Conservation (phyloP, 2,888 invertebrate species). For the Trichogramma dendrolimi region DNA sequence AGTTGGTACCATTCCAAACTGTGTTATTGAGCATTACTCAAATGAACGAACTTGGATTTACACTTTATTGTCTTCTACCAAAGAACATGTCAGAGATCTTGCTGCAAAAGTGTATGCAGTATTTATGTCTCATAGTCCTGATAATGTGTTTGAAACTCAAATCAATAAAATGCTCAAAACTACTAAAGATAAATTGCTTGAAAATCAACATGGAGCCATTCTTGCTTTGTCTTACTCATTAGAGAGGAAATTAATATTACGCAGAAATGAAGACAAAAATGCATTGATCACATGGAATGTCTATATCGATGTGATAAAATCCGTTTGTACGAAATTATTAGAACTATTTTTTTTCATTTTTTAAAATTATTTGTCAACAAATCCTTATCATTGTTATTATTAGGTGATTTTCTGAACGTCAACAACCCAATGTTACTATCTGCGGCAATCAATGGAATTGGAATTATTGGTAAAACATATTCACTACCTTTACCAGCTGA, state of each 20-base stretch:
- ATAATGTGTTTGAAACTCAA: constrained; percentile 58
- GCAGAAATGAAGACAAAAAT: constrained; percentile 47
- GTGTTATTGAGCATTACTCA: constrained; percentile 63
- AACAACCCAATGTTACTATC: constrained; percentile 62
- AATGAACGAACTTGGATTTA: constrained; percentile 64
- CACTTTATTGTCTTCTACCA: constrained; percentile 65
- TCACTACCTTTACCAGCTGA: constrained; percentile 61
- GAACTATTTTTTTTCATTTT: background rate
- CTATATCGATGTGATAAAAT: constrained; percentile 58
- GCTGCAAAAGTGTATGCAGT: constrained; percentile 74
- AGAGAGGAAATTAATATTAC: constrained; percentile 62
- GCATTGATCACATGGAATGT: constrained; percentile 57
- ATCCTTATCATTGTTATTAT: constrained; percentile 36
- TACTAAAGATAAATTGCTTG: constrained; percentile 60
- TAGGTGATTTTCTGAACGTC: constrained; percentile 65
- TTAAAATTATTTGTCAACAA: constrained; percentile 6
- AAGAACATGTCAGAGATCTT: constrained; percentile 71
- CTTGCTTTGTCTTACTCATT: constrained; percentile 68
- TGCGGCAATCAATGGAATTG: constrained; percentile 68
- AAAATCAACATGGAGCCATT: constrained; percentile 75
- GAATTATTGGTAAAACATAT: constrained; percentile 66
- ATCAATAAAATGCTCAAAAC: constrained; percentile 54
- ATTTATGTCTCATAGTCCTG: constrained; percentile 60
- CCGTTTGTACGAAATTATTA: constrained; percentile 55
- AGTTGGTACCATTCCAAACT: constrained; percentile 74